Evolutionary conservation across 2,113 vertebrate genomes (phyloP), one percentile per base, ranked within the genome.

Genomic region (Limnothrissa miodon): DNA sequence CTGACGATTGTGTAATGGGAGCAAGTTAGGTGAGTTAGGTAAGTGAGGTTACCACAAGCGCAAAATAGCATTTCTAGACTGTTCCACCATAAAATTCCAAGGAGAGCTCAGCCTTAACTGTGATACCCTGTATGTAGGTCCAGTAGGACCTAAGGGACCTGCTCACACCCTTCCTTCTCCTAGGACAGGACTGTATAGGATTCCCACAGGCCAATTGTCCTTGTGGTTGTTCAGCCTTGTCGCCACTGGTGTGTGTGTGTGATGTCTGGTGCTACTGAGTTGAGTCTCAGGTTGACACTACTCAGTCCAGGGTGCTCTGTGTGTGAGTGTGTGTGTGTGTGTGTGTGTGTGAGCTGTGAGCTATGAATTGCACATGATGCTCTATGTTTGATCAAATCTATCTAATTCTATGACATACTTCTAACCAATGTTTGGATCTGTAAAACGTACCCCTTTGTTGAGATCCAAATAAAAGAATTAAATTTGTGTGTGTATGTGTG

Each of bases 121-220:
- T 39, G 11, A 39, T 17, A 29, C 9, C 88, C 86, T 87, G 4
- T 44, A 88, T 89, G 56, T 48, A 86, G 93, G 93, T 93, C 93
- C 92, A 92, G 91, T 87, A 93, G 93, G 93, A 93, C 87, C 92
- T 88, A 89, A 90, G 90, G 93, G 92, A 85, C 86, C 88, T 17
- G 90, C 92, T 87, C 92, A 86, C 87, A 87, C 83, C 84, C 88
- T 86, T 88, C 78, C 83, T 66, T 85, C 82, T 83, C 84, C 89
- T 84, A 74, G 66, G 66, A 39, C 0, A 74, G 0, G 25, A 74
- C 15, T 36, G 66, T 36, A 15, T 74, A 29, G 11, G 25, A 17
- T 36, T 17, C 19, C 29, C 29, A 17, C 3, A 36, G 33, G 66
- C 29, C 15, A 5, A 33, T 74, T 5, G 33, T 4, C 33, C 10